Evolutionary conservation across 2,888 invertebrate species (phyloP).

Genomic region (Steinernema scapterisci): DNA sequence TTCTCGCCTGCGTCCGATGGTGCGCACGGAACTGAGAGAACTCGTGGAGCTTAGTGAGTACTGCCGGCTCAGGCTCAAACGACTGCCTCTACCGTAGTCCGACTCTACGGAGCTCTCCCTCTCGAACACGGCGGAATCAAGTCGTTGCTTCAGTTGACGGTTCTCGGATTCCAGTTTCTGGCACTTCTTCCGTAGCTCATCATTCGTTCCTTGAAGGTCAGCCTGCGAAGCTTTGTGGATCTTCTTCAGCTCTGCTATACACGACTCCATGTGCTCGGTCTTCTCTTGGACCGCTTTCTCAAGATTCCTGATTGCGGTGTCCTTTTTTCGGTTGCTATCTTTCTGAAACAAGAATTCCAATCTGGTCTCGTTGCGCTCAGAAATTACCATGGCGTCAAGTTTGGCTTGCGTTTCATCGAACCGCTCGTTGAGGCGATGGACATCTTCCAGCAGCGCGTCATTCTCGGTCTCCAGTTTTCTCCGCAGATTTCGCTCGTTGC

Average conservation of each 20-base stretch:
- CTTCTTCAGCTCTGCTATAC: conserved; percentile 60
- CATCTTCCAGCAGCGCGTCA: conserved; percentile 46
- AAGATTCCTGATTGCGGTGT: conserved; percentile 51
- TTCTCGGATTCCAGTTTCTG: conserved; percentile 57
- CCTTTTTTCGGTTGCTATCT: conserved; percentile 55
- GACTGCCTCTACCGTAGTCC: conserved; percentile 50
- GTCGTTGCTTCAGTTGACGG: conserved; percentile 47
- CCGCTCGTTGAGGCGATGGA: conserved; percentile 40
- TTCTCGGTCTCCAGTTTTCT: conserved; percentile 42
- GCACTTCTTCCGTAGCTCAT: conserved; percentile 48
- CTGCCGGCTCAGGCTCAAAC: conserved; percentile 43
- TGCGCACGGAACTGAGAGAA: conserved; percentile 49
- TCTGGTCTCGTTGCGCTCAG: conserved; percentile 5
- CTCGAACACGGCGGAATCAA: conserved; percentile 48
- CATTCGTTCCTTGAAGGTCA: conserved; percentile 56
- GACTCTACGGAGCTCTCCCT: conserved; percentile 61
- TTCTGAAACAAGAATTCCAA: conserved; percentile 46
- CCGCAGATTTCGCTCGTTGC: conserved; percentile 39
- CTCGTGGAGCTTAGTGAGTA: conserved; percentile 50
- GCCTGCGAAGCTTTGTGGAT: conserved; percentile 55
- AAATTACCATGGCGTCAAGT: conserved; percentile 41
- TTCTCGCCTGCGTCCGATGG: conserved; percentile 38
- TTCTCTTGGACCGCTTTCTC: conserved; percentile 63
- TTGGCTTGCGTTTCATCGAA: conserved; percentile 43
- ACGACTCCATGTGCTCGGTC: conserved; percentile 60